phyloP scores from a whole-genome alignment of 2,797 vertebrate genomes.

The Sorex maritimensis region DNA sequence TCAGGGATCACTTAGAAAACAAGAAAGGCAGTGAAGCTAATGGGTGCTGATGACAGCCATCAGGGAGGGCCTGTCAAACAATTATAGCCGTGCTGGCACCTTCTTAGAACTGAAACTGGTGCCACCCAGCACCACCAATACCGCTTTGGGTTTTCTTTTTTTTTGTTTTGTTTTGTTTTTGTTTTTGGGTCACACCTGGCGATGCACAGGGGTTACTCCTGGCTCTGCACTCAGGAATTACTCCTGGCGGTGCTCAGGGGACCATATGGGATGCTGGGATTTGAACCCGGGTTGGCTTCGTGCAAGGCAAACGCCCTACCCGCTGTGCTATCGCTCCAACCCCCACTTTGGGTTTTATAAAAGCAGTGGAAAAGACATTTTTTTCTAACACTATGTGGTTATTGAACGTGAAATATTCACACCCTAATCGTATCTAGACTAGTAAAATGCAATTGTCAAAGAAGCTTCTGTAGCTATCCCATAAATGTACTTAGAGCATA shows the following conservation, averaged over 20 bases:
- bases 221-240: too few species aligned
- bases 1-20: not conserved
- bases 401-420: not conserved
- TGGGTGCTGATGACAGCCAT: not conserved
- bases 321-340: too few species aligned
- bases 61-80: not conserved
- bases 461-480: not conserved
- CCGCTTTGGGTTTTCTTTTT: too few species aligned
- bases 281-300: too few species aligned
- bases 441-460: not conserved
- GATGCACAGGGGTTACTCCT: too few species aligned
- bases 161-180: too few species aligned
- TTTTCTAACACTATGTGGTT: not conserved
- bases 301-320: too few species aligned
- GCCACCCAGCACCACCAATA: fast-evolving
- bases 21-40: not conserved
- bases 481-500: not conserved
- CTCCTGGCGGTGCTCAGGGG: too few species aligned
- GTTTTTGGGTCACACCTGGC: too few species aligned
- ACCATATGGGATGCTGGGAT: too few species aligned
- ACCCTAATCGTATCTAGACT: not conserved
- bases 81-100: not conserved
- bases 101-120: not conserved
- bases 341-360: not conserved
- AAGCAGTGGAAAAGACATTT: not conserved